Conservation (phyloP, 1,140 invertebrate species). For the Calycopis cecrops region DNA sequence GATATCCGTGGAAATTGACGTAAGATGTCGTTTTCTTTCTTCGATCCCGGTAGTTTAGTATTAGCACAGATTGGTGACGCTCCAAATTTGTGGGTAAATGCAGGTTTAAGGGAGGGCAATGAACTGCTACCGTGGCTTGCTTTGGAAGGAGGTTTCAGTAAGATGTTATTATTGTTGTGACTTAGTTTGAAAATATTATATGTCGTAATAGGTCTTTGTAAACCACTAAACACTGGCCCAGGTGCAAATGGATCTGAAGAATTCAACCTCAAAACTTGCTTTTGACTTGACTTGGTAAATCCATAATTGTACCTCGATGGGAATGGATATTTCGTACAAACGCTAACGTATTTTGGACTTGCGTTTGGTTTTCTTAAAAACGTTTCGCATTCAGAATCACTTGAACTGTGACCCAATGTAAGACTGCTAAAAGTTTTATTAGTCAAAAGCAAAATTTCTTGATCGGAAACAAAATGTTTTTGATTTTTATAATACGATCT, state of each 20-base stretch:
- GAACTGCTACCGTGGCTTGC: constrained; percentile 37
- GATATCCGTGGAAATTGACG: constrained; percentile 45
- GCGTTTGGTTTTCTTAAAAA: constrained; percentile 57
- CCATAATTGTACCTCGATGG: constrained; percentile 54
- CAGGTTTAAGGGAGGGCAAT: constrained; percentile 57
- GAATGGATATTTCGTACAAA: constrained; percentile 62
- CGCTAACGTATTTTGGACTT: constrained; percentile 63
- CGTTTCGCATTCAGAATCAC: constrained; percentile 68
- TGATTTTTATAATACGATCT: constrained; percentile 73
- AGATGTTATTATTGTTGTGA: constrained; percentile 61
- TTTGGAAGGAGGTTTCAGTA: constrained; percentile 59
- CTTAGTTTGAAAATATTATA: constrained; percentile 68
- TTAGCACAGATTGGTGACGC: constrained; percentile 47
- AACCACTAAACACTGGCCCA: constrained; percentile 68
- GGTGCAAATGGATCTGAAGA: constrained; percentile 70
- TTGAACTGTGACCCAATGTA: constrained; percentile 66
- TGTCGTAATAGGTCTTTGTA: constrained; percentile 59
- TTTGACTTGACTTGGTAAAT: constrained; percentile 54
- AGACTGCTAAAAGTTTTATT: constrained; percentile 72
- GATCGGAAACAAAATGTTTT: constrained; percentile 73
- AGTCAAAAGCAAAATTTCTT: constrained; percentile 66
- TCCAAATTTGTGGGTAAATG: constrained; percentile 71
- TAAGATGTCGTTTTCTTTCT: constrained; percentile 53
- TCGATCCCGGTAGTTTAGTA: constrained; percentile 37
- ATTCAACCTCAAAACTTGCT: constrained; percentile 52